These are phyloP conservation scores for Sycophila sp. DNA, from an alignment of 1,140 invertebrate genomes.

Conservation along the genomic window DNA sequence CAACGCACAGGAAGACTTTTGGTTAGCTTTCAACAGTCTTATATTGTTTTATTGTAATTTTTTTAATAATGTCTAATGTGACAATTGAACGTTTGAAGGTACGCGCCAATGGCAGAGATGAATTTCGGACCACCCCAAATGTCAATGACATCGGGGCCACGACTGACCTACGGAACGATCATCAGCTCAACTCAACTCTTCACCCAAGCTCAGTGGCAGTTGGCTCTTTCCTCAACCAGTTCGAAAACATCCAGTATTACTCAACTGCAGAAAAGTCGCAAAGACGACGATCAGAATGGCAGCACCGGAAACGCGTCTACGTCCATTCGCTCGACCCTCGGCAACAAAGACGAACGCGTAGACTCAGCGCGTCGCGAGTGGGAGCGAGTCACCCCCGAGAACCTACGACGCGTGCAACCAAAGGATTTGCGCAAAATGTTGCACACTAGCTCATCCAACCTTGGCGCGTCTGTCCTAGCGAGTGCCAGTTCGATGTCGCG, in stretches of 20 bases:
- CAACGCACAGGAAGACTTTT: conserved; percentile 60
- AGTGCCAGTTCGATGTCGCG: conserved; percentile 12
- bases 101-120: conserved; percentile 63
- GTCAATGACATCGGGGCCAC: conserved; percentile 60
- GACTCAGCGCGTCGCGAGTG: conserved; percentile 61
- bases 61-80: not conserved
- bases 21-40: conserved; percentile 37
- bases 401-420: conserved; percentile 53
- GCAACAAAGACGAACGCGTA: conserved; percentile 49
- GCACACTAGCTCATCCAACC: conserved; percentile 37
- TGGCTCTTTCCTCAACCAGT: conserved; percentile 29
- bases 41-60: not conserved
- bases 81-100: conserved; percentile 27
- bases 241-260: not conserved
- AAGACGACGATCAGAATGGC: not conserved
- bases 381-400: conserved; percentile 59
- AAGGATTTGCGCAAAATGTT: conserved; percentile 59
- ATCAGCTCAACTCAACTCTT: conserved; percentile 65
- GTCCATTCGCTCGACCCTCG: not conserved
- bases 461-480: conserved; percentile 13
- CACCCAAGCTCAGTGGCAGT: conserved; percentile 59
- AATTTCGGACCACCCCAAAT: conserved; percentile 65
- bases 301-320: not conserved
- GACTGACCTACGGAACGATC: conserved; percentile 62
- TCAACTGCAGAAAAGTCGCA: not conserved